Base-by-base conservation (phyloP, 2,888 invertebrate species). In the Trissolcus brochymenae region DNA sequence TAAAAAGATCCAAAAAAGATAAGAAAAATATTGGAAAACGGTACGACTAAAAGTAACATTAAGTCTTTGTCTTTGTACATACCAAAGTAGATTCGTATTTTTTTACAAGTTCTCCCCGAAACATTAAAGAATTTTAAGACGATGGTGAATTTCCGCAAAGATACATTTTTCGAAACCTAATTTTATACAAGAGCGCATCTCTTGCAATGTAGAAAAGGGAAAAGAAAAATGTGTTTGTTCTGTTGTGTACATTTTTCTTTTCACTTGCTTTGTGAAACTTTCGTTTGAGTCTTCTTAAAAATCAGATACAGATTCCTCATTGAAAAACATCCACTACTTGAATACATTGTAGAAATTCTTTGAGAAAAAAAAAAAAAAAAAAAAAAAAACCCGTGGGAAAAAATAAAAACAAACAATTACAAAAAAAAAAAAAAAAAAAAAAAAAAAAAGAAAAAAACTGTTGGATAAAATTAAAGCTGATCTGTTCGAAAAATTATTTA, bases 61-160 rank as follows among this genome's bases (percentile, higher is more conserved):
- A 73, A 61, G 73, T 59, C 56, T 66, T 72, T 61, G 41, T 56
- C 73, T 73, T 66, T 73, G 66, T 73, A 73, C 21, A 73, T 66
- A 73, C 40, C 46, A 73, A 73, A 61, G 43, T 60, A 66, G 55
- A 66, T 73, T 61, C 66, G 66, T 73, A 73, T 73, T 73, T 73
- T 73, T 73, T 73, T 66, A 66, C 55, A 59, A 57, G 57, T 65
- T 73, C 66, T 66, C 61, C 59, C 51, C 50, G 50, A 66, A 66
- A 60, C 3, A n/a, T 64, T 51, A 72, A 73, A 73, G 60, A 66
- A 73, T 61, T 54, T 53, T 61, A 59, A 60, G 54, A 65, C 54
- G 60, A 59, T 55, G 54, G 60, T 60, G 54, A 19, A 53, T 46
- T 17, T 19, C 43, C 55, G 35, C 43, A 35, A 55, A 66, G 50